Evolutionary conservation across 1,140 invertebrate species (phyloP).

Genomic region (Zaprionus kolodkinae): DNA sequence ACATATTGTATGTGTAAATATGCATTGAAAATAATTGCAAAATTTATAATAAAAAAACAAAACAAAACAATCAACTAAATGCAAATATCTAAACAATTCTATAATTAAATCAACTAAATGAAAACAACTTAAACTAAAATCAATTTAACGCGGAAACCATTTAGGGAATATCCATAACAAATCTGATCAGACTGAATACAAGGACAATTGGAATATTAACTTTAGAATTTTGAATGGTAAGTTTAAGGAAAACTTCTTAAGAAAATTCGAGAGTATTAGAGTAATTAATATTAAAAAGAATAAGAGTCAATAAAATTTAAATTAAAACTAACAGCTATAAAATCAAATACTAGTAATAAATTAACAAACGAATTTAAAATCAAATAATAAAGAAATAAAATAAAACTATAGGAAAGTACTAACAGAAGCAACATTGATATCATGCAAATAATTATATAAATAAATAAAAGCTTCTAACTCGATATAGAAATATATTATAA

Average conservation of each 20-base stretch:
- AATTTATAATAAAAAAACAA: neutral
- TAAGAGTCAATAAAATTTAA: neutral
- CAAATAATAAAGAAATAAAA: neutral
- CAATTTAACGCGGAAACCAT: conserved; percentile 17
- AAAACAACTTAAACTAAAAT: conserved; percentile 11
- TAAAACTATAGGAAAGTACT: no score
- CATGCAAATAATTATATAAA: neutral
- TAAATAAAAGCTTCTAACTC: no score
- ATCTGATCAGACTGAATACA: conserved; percentile 65
- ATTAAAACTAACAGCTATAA: no score
- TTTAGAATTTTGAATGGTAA: conserved; percentile 63
- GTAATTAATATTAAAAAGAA: neutral
- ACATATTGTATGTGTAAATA: neutral
- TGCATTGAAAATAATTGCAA: conserved; percentile 1
- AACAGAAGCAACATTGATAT: neutral
- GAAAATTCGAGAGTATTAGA: neutral
- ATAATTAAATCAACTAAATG: conserved; percentile 10
- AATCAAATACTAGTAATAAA: neutral
- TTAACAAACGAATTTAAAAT: neutral
- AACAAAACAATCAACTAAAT: conserved; percentile 6
- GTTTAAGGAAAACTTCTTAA: conserved; percentile 8
- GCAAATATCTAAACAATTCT: conserved; percentile 24
- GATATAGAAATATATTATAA: no score
- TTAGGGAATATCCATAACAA: conserved; percentile 48
- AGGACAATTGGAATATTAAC: conserved; percentile 62